These are phyloP conservation scores for Charaxes varanes DNA, from an alignment of 1,140 invertebrate genomes.

Conservation along the genomic window DNA sequence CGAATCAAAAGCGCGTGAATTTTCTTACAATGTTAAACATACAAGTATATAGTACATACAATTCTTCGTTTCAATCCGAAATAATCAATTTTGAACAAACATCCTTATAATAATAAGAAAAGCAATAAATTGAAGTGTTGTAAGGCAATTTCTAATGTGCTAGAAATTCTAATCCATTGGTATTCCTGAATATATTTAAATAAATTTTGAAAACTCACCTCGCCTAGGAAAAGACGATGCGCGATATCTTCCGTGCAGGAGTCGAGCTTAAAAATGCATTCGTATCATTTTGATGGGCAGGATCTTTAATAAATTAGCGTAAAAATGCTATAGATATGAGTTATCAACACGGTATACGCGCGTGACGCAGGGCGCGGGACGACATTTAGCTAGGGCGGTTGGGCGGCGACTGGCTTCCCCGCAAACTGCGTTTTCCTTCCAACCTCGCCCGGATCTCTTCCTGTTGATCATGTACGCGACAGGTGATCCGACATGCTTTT, in stretches of 20 bases:
- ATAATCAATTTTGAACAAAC: background rate
- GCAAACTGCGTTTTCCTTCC: conserved; percentile 43
- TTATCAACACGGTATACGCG: conserved; percentile 20
- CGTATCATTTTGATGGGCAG: conserved; percentile 1
- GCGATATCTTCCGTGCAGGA: conserved; percentile 1
- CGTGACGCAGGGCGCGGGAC: conserved; percentile 23
- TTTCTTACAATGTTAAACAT: too few relatives aligned
- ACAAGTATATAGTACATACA: too few relatives aligned
- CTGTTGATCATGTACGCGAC: conserved; percentile 67
- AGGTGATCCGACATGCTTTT: conserved; percentile 53
- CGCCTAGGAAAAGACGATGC: conserved; percentile 14
- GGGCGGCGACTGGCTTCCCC: conserved; percentile 64
- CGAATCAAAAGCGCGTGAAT: too few relatives aligned
- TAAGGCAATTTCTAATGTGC: conserved; percentile 10
- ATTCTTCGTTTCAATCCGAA: too few relatives aligned
- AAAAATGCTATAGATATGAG: conserved; percentile 24
- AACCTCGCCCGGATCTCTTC: conserved; percentile 63
- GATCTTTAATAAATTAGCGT: conserved; percentile 12
- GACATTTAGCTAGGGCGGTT: conserved; percentile 51
- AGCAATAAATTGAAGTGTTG: too few relatives aligned
- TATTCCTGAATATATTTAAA: conserved; percentile 15
- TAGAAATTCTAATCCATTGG: conserved; percentile 9
- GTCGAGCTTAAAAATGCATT: conserved; percentile 3
- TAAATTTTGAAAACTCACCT: conserved; percentile 27
- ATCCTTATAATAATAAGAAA: background rate